These are phyloP conservation scores for Varroa destructor DNA, from an alignment of 1,140 invertebrate genomes.

Conservation along the genomic window DNA sequence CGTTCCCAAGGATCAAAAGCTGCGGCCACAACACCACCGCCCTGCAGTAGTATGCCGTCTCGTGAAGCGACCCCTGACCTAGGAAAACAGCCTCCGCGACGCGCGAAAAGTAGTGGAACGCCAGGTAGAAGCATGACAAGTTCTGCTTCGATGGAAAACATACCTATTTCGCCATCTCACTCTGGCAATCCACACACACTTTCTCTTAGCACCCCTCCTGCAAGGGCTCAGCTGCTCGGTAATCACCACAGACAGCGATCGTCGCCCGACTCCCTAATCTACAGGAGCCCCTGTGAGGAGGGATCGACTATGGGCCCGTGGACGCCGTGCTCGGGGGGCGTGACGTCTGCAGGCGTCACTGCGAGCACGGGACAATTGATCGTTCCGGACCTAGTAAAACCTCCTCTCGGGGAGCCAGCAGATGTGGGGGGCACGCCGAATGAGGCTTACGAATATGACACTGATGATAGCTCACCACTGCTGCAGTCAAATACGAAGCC, in stretches of 20 bases:
- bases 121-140: constrained; percentile 1
- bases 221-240: constrained; percentile 1
- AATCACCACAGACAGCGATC: constrained; percentile 22
- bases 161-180: background rate
- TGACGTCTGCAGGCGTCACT: background rate
- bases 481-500: constrained; percentile 11
- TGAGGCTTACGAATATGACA: constrained; percentile 19
- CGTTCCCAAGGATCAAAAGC: background rate
- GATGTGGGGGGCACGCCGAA: constrained; percentile 24
- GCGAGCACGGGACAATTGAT: no score
- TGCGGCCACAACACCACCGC: constrained; percentile 6
- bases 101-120: background rate
- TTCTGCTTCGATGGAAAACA: constrained; percentile 21
- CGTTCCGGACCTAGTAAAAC: background rate
- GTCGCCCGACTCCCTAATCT: constrained; percentile 21
- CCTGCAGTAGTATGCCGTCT: background rate
- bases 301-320: no score
- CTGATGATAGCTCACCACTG: constrained; percentile 19
- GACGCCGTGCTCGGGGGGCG: background rate
- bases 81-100: constrained; percentile 14
- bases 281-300: constrained; percentile 26
- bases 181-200: constrained; percentile 3
- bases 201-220: background rate
- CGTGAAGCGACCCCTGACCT: constrained; percentile 13
- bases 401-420: constrained; percentile 23